A percentile compares a stretch with the other conserved stretches of the same genome.
Conservation (phyloP, 2,888 invertebrate genomes). For the Drosophila nr. medialis region DNA sequence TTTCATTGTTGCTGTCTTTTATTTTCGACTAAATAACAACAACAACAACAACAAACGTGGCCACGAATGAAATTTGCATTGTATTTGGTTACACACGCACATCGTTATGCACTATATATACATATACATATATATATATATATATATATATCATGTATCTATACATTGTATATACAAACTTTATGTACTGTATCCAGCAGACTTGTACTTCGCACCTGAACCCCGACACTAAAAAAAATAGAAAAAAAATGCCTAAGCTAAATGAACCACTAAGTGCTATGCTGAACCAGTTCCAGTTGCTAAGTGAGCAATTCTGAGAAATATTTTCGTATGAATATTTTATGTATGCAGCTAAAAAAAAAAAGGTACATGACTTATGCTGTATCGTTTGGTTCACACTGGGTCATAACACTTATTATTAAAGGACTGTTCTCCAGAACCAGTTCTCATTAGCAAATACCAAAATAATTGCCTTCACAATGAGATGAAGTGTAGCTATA, state of each 20-base stretch:
- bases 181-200: not conserved
- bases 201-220: slow-evolving; percentile 37
- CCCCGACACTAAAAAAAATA: not conserved
- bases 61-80: slow-evolving; percentile 69
- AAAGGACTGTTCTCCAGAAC: not conserved
- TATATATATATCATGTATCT: not conserved
- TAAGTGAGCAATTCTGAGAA: slow-evolving; percentile 5
- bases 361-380: not conserved
- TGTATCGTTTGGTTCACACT: not conserved
- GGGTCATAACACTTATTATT: not conserved
- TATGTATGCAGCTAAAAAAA: not conserved
- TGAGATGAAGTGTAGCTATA: not conserved
- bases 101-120: slow-evolving; percentile 29
- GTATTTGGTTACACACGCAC: slow-evolving; percentile 80
- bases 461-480: not conserved
- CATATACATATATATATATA: not conserved
- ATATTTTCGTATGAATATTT: not conserved
- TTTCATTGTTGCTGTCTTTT: slow-evolving; percentile 22
- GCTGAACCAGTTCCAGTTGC: slow-evolving; percentile 20
- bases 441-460: not conserved
- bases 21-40: slow-evolving; percentile 59
- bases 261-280: slow-evolving; percentile 10
- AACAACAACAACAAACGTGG: slow-evolving; percentile 38
- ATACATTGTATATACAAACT: slow-evolving; percentile 14
- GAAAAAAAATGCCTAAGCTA: not conserved